Percentiles rank a stretch among this genome's conserved stretches.
phyloP scores from a whole-genome alignment of 2,113 vertebrate species.

The Scortum barcoo region DNA sequence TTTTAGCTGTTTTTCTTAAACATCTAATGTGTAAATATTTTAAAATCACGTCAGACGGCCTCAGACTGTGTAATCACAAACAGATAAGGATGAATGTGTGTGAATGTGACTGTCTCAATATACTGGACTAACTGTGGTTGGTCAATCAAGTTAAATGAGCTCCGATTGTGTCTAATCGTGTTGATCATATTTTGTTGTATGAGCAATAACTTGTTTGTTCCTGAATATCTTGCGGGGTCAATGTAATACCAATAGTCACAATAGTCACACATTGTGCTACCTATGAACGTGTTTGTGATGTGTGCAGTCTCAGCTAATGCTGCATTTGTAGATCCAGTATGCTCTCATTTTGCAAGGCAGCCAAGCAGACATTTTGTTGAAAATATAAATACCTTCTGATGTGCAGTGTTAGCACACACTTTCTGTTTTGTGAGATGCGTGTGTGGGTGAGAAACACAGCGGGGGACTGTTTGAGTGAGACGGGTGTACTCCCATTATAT shows the following conservation, averaged over 20 bases:
- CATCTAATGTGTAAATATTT: neutral
- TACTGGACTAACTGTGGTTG: neutral
- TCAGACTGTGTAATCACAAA: too few species aligned
- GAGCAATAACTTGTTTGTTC: neutral
- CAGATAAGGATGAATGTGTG: neutral
- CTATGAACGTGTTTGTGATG: neutral
- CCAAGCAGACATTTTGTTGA: neutral
- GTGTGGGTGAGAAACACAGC: constrained; percentile 17
- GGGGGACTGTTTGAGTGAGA: constrained; percentile 7
- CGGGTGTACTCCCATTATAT: constrained; percentile 21
- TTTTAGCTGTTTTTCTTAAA: neutral
- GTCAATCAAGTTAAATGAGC: neutral
- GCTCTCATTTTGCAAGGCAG: neutral
- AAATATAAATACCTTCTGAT: constrained; percentile 12
- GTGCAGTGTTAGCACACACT: neutral
- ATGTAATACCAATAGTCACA: neutral
- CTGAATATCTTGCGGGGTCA: neutral
- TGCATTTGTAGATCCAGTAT: neutral
- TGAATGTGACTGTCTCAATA: neutral
- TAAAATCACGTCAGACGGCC: neutral
- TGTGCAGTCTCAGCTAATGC: neutral
- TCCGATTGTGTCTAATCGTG: neutral
- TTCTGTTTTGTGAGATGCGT: constrained; percentile 10
- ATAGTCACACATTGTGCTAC: neutral
- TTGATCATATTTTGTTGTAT: neutral